Conservation (phyloP, 2,797 vertebrate genomes). For the Chaetodon trifasciatus region DNA sequence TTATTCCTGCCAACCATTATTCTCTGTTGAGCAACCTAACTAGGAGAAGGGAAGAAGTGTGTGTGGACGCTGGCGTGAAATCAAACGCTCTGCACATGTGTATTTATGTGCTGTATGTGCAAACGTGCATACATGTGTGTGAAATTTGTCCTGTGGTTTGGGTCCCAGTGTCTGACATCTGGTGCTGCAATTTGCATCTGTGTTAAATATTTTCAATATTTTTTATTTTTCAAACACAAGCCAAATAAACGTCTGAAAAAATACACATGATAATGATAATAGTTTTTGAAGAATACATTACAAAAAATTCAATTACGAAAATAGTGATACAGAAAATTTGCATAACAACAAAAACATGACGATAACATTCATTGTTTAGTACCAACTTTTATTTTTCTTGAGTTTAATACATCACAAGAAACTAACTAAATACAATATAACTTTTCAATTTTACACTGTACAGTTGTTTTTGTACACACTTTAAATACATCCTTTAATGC, state of each 20-base stretch:
- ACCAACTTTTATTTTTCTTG: neutral
- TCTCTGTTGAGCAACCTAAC: constrained; percentile 55
- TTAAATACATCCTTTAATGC: neutral
- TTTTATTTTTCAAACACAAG: neutral
- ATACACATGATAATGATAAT: neutral
- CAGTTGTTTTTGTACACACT: neutral
- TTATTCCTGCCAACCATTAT: constrained; percentile 55
- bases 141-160: neutral
- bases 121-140: neutral
- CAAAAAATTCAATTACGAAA: neutral
- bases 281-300: neutral
- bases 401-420: no score
- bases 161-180: constrained; percentile 14
- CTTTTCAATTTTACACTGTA: neutral
- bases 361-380: neutral
- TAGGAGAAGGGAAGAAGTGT: neutral
- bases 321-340: neutral
- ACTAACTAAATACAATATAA: neutral
- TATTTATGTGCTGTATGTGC: neutral
- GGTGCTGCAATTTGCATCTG: constrained; percentile 19
- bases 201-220: neutral
- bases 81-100: constrained; percentile 6
- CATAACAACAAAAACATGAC: constrained; percentile 6
- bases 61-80: neutral
- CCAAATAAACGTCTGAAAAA: constrained; percentile 13